These are phyloP conservation scores for Heliconius erato DNA, from an alignment of 2,888 invertebrate species.

Conservation along the genomic window DNA sequence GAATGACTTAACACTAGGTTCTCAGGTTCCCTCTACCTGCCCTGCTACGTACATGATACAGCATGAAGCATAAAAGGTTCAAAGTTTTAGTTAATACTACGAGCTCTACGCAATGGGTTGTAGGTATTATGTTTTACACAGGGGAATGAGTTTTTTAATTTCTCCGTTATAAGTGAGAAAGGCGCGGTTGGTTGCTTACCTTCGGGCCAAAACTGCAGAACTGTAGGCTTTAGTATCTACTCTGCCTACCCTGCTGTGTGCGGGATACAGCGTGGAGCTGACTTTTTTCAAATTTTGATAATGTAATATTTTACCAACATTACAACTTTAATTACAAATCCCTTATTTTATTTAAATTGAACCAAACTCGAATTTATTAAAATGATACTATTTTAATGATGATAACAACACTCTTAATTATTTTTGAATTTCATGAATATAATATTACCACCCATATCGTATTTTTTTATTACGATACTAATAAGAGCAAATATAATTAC, in stretches of 20 bases:
- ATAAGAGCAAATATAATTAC: constrained; percentile 11
- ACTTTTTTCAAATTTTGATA: too few relatives aligned
- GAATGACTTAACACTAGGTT: too few relatives aligned
- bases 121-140: not conserved
- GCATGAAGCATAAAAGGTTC: too few relatives aligned
- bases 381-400: too few relatives aligned
- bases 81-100: too few relatives aligned
- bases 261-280: too few relatives aligned
- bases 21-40: not conserved
- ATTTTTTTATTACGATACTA: not conserved
- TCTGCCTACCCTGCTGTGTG: not conserved
- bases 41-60: not conserved
- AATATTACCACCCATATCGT: not conserved
- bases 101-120: too few relatives aligned
- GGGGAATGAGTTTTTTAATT: not conserved
- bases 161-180: not conserved
- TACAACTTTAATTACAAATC: too few relatives aligned
- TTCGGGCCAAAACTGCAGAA: not conserved
- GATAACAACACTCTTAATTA: too few relatives aligned
- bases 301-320: too few relatives aligned
- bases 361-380: too few relatives aligned
- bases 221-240: not conserved
- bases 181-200: not conserved
- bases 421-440: not conserved
- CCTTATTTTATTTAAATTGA: too few relatives aligned